Evolutionary conservation across 2,888 invertebrate genomes (phyloP), one percentile per base, ranked within the genome.

Genomic region (Caenorhabditis sp.): DNA sequence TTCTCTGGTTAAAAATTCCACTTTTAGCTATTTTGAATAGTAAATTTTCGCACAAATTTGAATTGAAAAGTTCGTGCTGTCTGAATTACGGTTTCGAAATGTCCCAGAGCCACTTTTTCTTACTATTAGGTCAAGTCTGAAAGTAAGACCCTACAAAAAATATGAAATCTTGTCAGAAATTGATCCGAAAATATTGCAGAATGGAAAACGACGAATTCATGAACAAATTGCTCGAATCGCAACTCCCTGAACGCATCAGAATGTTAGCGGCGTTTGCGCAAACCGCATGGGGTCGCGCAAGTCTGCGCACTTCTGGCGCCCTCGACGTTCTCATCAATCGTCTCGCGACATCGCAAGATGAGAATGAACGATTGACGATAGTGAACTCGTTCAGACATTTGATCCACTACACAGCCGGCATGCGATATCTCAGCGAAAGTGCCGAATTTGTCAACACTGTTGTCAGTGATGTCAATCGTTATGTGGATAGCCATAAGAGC

Each of bases 261-360:
- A 74, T 74, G 73, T 27, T 74, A 21, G 66, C 73, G n/a, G 62
- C 73, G 19, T 69, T 74, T 37, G 62, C 69, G 10, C 69, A 74
- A 78, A 83, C 84, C 37, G 83, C 85, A 0, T 85, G 83, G 81
- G 82, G 84, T 14, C 73, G 86, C 14, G 78, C 77, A 14, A 65
- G 71, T 17, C 63, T 86, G n/a, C 77, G 86, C 6, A 73, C 76
- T n/a, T 67, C 71, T 23, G 83, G 83, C 10, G 84, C 74, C 1
- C 66, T 86, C 8, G 76, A 77, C 36, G 60, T 82, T 0, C 73
- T 86, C n/a, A 57, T 85, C 17, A 77, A 82, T 1, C 59, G 64
- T 2, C 67, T 77, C 21, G 57, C 68, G 4, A 53, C 49, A 0
- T 65, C 76, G 1, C 36, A 54, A 19, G 19, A 60, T 6, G 57